A percentile compares a stretch with the other conserved stretches of the same genome.
These are phyloP conservation scores for Anthoptus insignis DNA, from an alignment of 2,888 invertebrate species.

Conservation along the genomic window DNA sequence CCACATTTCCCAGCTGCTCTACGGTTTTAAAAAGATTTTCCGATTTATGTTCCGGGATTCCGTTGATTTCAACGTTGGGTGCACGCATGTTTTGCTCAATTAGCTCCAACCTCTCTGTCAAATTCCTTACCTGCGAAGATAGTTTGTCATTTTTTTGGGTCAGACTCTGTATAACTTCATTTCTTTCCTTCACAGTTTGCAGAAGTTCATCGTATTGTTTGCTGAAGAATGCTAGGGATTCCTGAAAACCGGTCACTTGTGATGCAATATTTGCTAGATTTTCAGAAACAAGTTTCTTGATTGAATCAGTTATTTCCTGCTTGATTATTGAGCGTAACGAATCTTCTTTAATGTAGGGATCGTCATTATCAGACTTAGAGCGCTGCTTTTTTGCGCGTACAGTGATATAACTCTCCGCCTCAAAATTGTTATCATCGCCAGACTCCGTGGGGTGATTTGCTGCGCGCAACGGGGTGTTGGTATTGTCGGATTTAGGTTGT, in stretches of 20 bases:
- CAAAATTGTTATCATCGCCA: neutral
- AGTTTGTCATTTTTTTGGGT: slow-evolving; percentile 39
- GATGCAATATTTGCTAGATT: slow-evolving; percentile 10
- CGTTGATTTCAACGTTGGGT: slow-evolving; percentile 47
- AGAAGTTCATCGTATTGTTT: slow-evolving; percentile 26
- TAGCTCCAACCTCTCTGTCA: slow-evolving; percentile 33
- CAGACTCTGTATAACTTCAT: slow-evolving; percentile 35
- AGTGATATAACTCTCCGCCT: neutral
- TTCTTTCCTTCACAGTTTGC: slow-evolving; percentile 30
- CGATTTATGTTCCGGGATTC: slow-evolving; percentile 46
- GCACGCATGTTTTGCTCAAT: slow-evolving; percentile 46
- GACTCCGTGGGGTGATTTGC: no score
- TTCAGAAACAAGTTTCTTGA: slow-evolving; percentile 17
- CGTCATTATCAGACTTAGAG: neutral
- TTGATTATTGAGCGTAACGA: slow-evolving; percentile 9
- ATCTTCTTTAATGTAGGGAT: slow-evolving; percentile 5
- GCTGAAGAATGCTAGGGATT: slow-evolving; percentile 23
- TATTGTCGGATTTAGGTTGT: slow-evolving; percentile 32
- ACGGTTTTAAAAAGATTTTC: slow-evolving; percentile 36
- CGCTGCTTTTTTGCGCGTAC: slow-evolving; percentile 12
- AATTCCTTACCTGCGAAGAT: slow-evolving; percentile 27
- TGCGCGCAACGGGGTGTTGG: slow-evolving; percentile 32
- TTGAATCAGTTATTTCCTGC: slow-evolving; percentile 11
- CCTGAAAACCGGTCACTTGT: slow-evolving; percentile 18
- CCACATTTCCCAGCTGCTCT: slow-evolving; percentile 6